Evolutionary conservation across 2,797 vertebrate genomes (phyloP).

Genomic region (Pseudochirops corinnae): DNA sequence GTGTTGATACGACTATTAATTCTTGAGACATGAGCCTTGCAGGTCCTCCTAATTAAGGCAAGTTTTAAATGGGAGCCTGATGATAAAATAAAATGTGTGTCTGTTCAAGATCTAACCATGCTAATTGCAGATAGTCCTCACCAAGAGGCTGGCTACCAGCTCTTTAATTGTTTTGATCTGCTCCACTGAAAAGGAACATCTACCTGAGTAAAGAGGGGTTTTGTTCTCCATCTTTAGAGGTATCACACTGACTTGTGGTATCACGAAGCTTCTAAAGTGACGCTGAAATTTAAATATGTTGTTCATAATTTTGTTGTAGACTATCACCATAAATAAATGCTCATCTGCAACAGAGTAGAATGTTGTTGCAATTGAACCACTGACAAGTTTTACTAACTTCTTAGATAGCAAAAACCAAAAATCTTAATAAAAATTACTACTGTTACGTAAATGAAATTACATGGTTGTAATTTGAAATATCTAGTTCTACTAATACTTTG

Average conservation of each 20-base stretch:
- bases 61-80: background rate
- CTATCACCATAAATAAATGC: background rate
- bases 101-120: background rate
- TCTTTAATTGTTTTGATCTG: background rate
- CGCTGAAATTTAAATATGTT: background rate
- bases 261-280: background rate
- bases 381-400: background rate
- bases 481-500: background rate
- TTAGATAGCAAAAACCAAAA: background rate
- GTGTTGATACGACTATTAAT: background rate
- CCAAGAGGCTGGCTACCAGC: background rate
- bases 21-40: background rate
- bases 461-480: background rate
- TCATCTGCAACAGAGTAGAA: background rate
- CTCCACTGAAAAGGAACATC: background rate
- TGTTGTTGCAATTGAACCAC: background rate
- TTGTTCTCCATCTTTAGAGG: background rate
- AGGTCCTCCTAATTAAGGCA: background rate
- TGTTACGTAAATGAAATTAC: background rate
- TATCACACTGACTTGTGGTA: background rate
- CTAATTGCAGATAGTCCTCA: background rate
- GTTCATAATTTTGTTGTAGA: background rate
- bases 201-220: background rate
- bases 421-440: background rate
- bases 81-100: background rate